phyloP scores from a whole-genome alignment of 2,113 vertebrate species.

The Bolborhynchus lineola region DNA sequence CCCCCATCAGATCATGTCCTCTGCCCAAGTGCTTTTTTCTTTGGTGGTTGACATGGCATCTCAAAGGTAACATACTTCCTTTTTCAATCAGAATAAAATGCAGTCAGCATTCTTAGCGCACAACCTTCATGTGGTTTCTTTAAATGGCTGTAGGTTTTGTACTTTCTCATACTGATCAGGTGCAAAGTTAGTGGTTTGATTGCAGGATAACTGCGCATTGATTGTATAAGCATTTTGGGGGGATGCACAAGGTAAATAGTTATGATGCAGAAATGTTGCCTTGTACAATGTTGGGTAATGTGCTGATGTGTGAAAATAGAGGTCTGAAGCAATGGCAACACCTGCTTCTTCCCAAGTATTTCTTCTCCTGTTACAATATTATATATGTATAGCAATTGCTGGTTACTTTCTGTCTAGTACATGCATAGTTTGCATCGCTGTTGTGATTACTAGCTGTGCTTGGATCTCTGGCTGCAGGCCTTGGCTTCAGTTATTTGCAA shows the following conservation, averaged over 20 bases:
- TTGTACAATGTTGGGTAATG: not conserved
- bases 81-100: not conserved
- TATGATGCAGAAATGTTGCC: not conserved
- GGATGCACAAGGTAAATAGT: not conserved
- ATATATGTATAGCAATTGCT: not conserved
- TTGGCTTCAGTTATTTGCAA: not conserved
- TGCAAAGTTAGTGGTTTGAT: not conserved
- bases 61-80: not conserved
- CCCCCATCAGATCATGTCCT: not conserved
- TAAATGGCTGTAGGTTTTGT: not conserved
- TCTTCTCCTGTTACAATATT: slow-evolving; percentile 16
- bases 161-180: not conserved
- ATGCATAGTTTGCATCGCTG: not conserved
- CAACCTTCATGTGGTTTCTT: not conserved
- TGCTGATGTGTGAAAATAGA: not conserved
- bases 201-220: not conserved
- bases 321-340: not conserved
- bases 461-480: not conserved
- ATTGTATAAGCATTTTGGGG: not conserved
- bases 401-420: not conserved
- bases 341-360: not conserved
- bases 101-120: not conserved
- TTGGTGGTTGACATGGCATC: not conserved
- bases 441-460: not conserved
- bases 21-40: not conserved